phyloP scores from a whole-genome alignment of 1,140 invertebrate genomes.

The Cydia pomonella region DNA sequence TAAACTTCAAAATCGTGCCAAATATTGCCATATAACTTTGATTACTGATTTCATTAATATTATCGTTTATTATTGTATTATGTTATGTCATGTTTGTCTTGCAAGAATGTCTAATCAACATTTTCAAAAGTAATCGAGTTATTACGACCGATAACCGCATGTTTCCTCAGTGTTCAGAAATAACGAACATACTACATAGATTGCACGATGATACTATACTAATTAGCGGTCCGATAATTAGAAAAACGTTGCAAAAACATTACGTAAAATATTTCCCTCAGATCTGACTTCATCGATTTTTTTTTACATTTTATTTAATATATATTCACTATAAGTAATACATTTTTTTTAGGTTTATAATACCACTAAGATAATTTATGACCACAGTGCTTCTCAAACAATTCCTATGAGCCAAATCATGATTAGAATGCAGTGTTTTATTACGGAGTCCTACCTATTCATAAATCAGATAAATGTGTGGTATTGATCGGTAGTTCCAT shows the following conservation, averaged over 20 bases:
- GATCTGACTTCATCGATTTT: neutral
- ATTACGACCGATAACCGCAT: conserved; percentile 15
- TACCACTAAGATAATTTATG: too few species aligned
- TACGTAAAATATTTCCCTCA: neutral
- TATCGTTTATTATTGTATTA: conserved; percentile 11
- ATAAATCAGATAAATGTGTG: too few species aligned
- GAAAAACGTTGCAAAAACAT: conserved; percentile 12
- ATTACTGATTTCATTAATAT: conserved; percentile 29
- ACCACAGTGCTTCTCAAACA: too few species aligned
- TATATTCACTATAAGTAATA: too few species aligned
- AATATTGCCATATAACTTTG: conserved; percentile 22
- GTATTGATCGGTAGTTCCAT: too few species aligned
- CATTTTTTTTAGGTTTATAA: too few species aligned
- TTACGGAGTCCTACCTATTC: too few species aligned
- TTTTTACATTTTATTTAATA: too few species aligned
- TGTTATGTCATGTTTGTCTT: conserved; percentile 26
- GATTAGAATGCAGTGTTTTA: too few species aligned
- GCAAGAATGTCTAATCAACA: conserved; percentile 26
- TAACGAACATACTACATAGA: conserved; percentile 13
- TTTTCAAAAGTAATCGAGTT: conserved; percentile 25
- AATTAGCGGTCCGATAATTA: conserved; percentile 2
- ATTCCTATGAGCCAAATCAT: too few species aligned
- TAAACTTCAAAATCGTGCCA: conserved; percentile 21
- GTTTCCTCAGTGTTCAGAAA: conserved; percentile 21
- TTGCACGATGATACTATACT: conserved; percentile 17